These are phyloP conservation scores for Acipenser ruthenus DNA, from an alignment of 2,797 vertebrate species.

Conservation along the genomic window DNA sequence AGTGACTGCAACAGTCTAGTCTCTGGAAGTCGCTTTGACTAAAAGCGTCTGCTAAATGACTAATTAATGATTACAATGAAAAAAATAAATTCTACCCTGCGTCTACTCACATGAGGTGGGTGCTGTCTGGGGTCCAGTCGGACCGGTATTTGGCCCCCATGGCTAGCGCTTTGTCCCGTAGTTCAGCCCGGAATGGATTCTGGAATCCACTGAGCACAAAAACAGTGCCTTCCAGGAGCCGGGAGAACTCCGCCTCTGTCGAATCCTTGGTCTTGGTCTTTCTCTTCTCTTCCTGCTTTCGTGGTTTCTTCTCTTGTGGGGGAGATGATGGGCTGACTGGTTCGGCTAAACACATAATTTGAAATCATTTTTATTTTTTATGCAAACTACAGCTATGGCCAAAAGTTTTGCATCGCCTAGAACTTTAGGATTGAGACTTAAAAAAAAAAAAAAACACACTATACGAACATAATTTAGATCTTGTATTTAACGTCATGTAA, in stretches of 20 bases:
- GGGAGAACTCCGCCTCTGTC: conserved; percentile 43
- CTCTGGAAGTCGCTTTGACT: too few relatives aligned
- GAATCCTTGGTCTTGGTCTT: neutral
- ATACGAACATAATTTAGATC: too few relatives aligned
- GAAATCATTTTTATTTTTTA: too few relatives aligned
- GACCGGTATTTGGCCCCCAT: conserved; percentile 79
- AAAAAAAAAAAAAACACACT: too few relatives aligned
- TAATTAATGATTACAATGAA: too few relatives aligned
- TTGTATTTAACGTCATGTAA: too few relatives aligned
- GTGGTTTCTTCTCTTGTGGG: conserved; percentile 42
- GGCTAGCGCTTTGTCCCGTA: conserved; percentile 79
- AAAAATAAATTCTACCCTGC: neutral
- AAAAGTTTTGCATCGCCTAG: too few relatives aligned
- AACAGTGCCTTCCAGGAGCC: conserved; percentile 70
- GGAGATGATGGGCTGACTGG: conserved; percentile 33
- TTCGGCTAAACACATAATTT: conserved; percentile 23
- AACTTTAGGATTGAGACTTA: too few relatives aligned
- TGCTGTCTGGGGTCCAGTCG: conserved; percentile 77
- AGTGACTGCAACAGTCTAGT: too few relatives aligned
- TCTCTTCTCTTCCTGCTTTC: conserved; percentile 36
- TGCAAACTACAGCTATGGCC: too few relatives aligned
- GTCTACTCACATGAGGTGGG: conserved; percentile 79
- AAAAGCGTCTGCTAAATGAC: too few relatives aligned
- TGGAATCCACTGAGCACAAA: conserved; percentile 87
- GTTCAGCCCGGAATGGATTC: conserved; percentile 78